These are phyloP conservation scores for Anthopleura xanthogrammica DNA, from an alignment of 92 coral and sea anemone species.

Conservation along the genomic window DNA sequence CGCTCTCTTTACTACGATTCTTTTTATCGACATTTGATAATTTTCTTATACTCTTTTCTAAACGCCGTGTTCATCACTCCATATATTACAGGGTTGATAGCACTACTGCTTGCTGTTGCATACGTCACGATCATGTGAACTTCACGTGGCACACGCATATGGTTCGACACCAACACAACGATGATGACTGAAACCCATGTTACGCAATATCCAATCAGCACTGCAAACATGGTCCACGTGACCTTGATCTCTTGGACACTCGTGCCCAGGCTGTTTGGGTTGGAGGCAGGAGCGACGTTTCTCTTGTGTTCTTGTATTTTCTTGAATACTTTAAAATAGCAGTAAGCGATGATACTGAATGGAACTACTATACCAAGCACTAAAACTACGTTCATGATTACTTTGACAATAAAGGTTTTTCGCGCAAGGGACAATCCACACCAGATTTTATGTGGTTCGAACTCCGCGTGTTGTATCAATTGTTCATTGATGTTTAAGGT, in stretches of 20 bases:
- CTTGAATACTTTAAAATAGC: constrained; percentile 22
- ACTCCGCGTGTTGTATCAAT: neutral
- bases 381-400: neutral
- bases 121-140: no score
- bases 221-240: constrained; percentile 35
- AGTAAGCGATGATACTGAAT: constrained; percentile 4
- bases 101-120: no score
- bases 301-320: constrained; percentile 35
- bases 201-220: constrained; percentile 17
- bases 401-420: neutral
- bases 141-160: no score
- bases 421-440: neutral
- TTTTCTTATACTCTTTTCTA: neutral
- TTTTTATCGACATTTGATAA: neutral
- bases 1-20: neutral
- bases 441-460: neutral
- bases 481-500: neutral
- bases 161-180: neutral
- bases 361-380: neutral
- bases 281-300: constrained; percentile 11
- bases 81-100: neutral
- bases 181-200: constrained; percentile 24
- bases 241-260: constrained; percentile 28
- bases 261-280: neutral
- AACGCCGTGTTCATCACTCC: neutral